Percentiles rank a stretch among this genome's conserved stretches.
Conservation (phyloP, 2,797 vertebrate genomes). For the Anguilla marmorata region DNA sequence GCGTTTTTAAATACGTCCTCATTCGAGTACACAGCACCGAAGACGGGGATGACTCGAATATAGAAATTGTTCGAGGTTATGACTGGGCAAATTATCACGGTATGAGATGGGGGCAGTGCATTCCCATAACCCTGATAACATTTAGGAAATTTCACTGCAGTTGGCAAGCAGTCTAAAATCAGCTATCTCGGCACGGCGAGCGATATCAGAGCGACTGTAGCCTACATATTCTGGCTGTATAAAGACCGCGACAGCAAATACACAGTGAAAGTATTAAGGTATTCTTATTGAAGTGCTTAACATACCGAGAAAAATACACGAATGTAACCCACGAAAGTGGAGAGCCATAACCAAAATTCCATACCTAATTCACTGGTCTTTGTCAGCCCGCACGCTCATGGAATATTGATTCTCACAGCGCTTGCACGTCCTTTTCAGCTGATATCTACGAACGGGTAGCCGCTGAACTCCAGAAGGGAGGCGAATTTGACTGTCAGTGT, state of each 20-base stretch:
- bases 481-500: conserved; percentile 82
- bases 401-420: not conserved
- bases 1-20: conserved; percentile 91
- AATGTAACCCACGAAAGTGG: too few relatives aligned
- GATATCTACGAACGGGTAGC: conserved; percentile 87
- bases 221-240: too few relatives aligned
- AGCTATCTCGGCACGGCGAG: too few relatives aligned
- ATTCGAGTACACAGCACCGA: conserved; percentile 76
- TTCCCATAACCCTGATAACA: too few relatives aligned
- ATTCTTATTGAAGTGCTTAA: too few relatives aligned
- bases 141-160: not conserved
- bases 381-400: not conserved
- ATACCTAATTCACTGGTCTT: too few relatives aligned
- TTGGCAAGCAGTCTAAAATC: not conserved
- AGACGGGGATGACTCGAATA: conserved; percentile 64
- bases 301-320: too few relatives aligned
- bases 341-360: too few relatives aligned
- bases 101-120: conserved; percentile 58
- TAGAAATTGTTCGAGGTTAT: conserved; percentile 89
- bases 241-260: too few relatives aligned
- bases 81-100: conserved; percentile 93
- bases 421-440: conserved; percentile 62
- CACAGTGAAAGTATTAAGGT: too few relatives aligned
- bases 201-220: too few relatives aligned
- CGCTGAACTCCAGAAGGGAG: conserved; percentile 77